Evolutionary conservation across 1,140 invertebrate species (phyloP), one percentile per base, ranked within the genome.

Genomic region (Anastrepha obliqua): DNA sequence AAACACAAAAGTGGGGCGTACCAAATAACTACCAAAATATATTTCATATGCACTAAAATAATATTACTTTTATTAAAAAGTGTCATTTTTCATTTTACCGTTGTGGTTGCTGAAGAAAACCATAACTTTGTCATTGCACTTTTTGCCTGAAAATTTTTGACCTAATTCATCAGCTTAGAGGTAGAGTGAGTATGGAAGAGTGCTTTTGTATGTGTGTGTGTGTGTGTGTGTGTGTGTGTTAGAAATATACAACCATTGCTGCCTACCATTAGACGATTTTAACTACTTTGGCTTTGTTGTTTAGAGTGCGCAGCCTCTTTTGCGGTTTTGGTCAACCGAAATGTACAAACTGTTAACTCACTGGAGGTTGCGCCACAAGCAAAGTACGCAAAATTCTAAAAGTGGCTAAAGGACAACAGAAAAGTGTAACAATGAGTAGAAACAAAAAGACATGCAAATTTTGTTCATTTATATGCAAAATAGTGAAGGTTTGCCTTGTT

Each of bases 261-360:
- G 47, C 74, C 74, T 81, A 55, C 74, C 47, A 55, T 81, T 81
- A 55, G 47, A 47, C 74, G 20, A 20, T 81, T 81, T 81, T 81
- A 81, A 81, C 74, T 81, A 81, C 74, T 81, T 81, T 51, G 74
- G 74, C 74, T 58, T 81, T 55, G 74, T 81, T 55, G 44, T 55
- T 81, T 81, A 81, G 47, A 13, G 74, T 81, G 74, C 74, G 47
- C 47, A 81, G 74, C 55, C 74, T 81, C 74, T 81, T 81, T 81
- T 81, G 74, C 55, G 74, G 74, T 81, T 81, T 81, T 81, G 74
- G 74, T 81, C 74, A 81, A 81, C 74, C 74, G 55, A 81, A 55
- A 55, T 81, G 47, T 81, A 81, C 74, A 81, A 81, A 81, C 74
- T 81, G 74, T 13, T 55, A 81, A 81, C 74, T 81, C 47, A 55